Percentiles rank a stretch among this genome's conserved stretches.
Conservation (phyloP, 2,888 invertebrate species). For the Diachrysia chrysitis region DNA sequence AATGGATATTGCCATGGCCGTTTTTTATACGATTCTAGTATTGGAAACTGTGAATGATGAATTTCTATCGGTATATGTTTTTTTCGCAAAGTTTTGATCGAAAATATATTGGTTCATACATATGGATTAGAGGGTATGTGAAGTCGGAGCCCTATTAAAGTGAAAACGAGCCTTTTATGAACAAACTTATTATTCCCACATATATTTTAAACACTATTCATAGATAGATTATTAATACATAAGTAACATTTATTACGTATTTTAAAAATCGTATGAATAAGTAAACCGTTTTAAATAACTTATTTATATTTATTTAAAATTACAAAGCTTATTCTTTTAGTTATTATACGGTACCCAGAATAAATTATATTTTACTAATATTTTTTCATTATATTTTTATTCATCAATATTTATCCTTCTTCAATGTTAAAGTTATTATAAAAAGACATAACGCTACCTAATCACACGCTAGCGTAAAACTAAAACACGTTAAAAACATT, state of each 20-base stretch:
- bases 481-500: not conserved
- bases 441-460: too few species aligned
- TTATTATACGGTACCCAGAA: too few species aligned
- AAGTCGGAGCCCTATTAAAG: conserved; percentile 31
- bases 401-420: too few species aligned
- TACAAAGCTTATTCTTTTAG: too few species aligned
- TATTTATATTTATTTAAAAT: too few species aligned
- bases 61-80: conserved; percentile 69
- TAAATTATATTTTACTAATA: too few species aligned
- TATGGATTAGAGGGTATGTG: conserved; percentile 44
- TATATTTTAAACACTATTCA: conserved; percentile 20
- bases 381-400: too few species aligned
- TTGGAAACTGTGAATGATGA: conserved; percentile 69
- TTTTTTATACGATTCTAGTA: conserved; percentile 72
- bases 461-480: not conserved
- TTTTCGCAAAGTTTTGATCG: conserved; percentile 63
- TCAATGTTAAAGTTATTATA: too few species aligned
- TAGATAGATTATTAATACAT: not conserved
- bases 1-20: conserved; percentile 76
- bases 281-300: too few species aligned
- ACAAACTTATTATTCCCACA: conserved; percentile 6
- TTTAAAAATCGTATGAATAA: too few species aligned
- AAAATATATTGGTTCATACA: conserved; percentile 60
- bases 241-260: too few species aligned
- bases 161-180: conserved; percentile 28